phyloP scores from a whole-genome alignment of 2,113 vertebrate species.

The Strix aluco region DNA sequence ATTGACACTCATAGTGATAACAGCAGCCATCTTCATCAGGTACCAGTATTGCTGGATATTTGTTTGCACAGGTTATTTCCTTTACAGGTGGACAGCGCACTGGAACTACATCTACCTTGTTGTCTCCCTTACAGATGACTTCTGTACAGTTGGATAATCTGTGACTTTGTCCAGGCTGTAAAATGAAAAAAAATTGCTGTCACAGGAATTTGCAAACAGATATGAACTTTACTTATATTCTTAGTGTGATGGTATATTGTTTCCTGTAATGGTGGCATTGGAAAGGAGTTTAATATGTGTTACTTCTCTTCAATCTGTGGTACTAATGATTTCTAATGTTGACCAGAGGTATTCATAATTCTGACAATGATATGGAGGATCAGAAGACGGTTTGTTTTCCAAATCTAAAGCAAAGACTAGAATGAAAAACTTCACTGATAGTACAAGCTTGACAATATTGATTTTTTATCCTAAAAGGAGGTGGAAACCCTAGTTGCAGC shows the following conservation, averaged over 20 bases:
- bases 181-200: neutral
- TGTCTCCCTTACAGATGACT: constrained; percentile 84
- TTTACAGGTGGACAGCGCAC: constrained; percentile 76
- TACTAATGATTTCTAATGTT: neutral
- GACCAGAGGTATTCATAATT: neutral
- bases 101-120: constrained; percentile 73
- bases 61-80: constrained; percentile 83
- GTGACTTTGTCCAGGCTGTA: constrained; percentile 84
- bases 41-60: constrained; percentile 76
- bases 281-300: neutral
- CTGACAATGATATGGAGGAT: neutral
- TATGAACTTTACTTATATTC: neutral
- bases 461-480: neutral
- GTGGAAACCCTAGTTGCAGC: neutral
- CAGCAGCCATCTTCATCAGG: constrained; percentile 83
- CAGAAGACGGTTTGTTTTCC: neutral
- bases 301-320: neutral
- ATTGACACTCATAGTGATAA: constrained; percentile 83
- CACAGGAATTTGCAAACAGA: neutral
- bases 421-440: neutral
- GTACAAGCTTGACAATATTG: neutral
- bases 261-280: neutral
- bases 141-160: constrained; percentile 82
- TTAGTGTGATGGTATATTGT: neutral
- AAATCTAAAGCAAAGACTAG: neutral